Evolutionary conservation across 1,140 invertebrate genomes (phyloP).

Genomic region (Oryctes rhinoceros): DNA sequence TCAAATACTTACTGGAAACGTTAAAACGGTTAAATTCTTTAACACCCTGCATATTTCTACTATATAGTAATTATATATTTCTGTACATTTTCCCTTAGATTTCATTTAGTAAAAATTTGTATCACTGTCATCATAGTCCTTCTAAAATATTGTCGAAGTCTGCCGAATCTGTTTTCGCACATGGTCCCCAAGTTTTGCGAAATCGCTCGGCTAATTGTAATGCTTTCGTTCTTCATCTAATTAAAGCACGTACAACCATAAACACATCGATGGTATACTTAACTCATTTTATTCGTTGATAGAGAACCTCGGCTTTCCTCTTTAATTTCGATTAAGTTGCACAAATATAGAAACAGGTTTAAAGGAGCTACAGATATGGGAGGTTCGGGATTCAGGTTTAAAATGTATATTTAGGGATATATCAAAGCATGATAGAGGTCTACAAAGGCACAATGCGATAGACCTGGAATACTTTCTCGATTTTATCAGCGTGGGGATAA

Average conservation of each 20-base stretch:
- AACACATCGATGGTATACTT: constrained; percentile 43
- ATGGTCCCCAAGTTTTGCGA: constrained; percentile 36
- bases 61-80: constrained; percentile 40
- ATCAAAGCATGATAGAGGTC: constrained; percentile 8
- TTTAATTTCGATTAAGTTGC: neutral
- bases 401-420: neutral
- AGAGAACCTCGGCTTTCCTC: constrained; percentile 17
- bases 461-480: constrained; percentile 22
- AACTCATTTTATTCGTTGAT: constrained; percentile 44
- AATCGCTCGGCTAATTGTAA: constrained; percentile 21
- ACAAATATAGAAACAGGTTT: neutral
- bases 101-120: constrained; percentile 49
- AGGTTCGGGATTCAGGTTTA: neutral
- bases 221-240: constrained; percentile 43
- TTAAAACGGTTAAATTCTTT: neutral
- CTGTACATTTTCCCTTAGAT: constrained; percentile 42
- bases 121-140: constrained; percentile 52
- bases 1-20: neutral
- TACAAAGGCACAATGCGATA: constrained; percentile 42
- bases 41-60: constrained; percentile 7
- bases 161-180: constrained; percentile 37
- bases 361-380: neutral
- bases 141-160: constrained; percentile 58
- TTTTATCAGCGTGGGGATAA: constrained; percentile 35
- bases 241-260: constrained; percentile 38